Conservation (phyloP, 2,888 invertebrate genomes). For the Stegophylla sp. region DNA sequence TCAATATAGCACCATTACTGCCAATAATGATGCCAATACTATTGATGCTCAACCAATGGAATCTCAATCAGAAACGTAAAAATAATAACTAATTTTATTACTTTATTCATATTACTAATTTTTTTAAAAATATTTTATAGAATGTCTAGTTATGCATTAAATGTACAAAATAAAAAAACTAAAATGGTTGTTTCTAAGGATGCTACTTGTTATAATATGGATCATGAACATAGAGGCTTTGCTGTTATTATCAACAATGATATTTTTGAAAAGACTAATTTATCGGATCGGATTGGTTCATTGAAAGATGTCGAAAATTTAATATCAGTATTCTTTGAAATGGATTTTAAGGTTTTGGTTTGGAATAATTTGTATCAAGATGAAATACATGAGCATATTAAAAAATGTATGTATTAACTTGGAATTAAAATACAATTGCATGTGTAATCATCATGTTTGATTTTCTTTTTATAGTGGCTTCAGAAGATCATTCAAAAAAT, state of each 20-base stretch:
- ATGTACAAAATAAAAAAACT: neutral
- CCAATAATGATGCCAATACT: constrained; percentile 47
- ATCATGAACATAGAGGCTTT: constrained; percentile 67
- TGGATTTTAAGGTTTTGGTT: constrained; percentile 67
- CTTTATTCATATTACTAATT: neutral
- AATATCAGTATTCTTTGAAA: constrained; percentile 64
- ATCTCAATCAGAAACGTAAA: neutral
- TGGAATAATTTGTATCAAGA: constrained; percentile 66
- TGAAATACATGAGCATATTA: constrained; percentile 66
- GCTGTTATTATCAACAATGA: constrained; percentile 71
- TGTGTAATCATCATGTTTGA: too few relatives aligned
- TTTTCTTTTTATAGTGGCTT: constrained; percentile 66
- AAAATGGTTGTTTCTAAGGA: constrained; percentile 63
- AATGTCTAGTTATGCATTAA: neutral
- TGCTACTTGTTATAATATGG: constrained; percentile 68
- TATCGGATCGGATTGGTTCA: constrained; percentile 68
- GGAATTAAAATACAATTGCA: neutral
- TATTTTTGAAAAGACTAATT: constrained; percentile 65
- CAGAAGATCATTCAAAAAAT: constrained; percentile 67
- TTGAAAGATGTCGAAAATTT: constrained; percentile 69
- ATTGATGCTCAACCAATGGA: constrained; percentile 38
- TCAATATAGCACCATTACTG: constrained; percentile 42
- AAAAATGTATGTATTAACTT: constrained; percentile 64
- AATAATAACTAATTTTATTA: too few relatives aligned
- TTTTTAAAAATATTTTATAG: constrained; percentile 30